phyloP scores from a whole-genome alignment of 2,113 vertebrate species.

The Phyllostomus discolor region DNA sequence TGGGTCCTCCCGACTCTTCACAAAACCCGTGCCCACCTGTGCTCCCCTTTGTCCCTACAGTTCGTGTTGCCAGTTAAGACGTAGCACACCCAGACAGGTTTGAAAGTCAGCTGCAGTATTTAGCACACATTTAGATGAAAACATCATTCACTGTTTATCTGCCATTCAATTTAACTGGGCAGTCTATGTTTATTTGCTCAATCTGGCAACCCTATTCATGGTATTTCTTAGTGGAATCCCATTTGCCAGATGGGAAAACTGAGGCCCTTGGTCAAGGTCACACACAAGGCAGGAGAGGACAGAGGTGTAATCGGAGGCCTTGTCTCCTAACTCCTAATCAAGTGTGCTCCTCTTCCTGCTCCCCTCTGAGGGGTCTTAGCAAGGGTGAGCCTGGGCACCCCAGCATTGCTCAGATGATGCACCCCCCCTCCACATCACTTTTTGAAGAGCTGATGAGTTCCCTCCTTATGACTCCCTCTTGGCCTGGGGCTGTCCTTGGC shows the following conservation, averaged over 20 bases:
- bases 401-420: not conserved
- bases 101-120: not conserved
- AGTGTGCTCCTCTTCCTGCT: not conserved
- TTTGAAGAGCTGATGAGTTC: not conserved
- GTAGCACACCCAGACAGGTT: accelerated
- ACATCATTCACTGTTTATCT: not conserved
- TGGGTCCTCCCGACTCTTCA: not conserved
- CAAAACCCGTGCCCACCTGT: not conserved
- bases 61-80: not conserved
- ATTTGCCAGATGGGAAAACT: not conserved
- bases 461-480: accelerated
- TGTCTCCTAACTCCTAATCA: not conserved
- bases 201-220: not conserved
- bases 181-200: not conserved
- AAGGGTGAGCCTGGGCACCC: not conserved
- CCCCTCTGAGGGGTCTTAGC: not conserved
- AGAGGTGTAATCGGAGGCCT: accelerated
- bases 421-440: accelerated
- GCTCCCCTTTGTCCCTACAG: not conserved
- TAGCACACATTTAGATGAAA: not conserved
- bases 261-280: not conserved
- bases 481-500: not conserved
- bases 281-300: not conserved
- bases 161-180: not conserved
- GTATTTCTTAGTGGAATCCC: not conserved